Evolutionary conservation across 1,140 invertebrate species (phyloP).

Genomic region (Lanistes nyassanus): DNA sequence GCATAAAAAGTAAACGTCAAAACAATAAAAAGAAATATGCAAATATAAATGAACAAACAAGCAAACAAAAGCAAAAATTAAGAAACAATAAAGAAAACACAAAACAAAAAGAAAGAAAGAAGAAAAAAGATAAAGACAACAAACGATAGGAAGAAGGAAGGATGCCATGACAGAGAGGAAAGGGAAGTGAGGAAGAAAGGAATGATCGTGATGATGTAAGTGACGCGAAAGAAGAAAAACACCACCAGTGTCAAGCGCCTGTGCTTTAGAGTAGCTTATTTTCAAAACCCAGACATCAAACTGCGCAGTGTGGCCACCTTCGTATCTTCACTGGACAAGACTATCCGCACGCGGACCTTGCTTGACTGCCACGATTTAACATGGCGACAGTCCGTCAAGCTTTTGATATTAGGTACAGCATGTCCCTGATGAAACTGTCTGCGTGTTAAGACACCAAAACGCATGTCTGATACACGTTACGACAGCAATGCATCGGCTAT

Average conservation of each 20-base stretch:
- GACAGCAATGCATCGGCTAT: too few relatives aligned
- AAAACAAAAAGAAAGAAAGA: constrained; percentile 20
- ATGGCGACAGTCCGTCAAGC: neutral
- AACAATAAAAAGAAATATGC: too few relatives aligned
- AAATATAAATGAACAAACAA: constrained; percentile 17
- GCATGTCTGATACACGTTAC: too few relatives aligned
- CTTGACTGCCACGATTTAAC: neutral
- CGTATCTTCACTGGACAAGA: neutral
- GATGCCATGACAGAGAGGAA: constrained; percentile 4
- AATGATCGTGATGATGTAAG: too few relatives aligned
- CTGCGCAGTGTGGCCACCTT: too few relatives aligned
- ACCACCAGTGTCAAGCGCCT: too few relatives aligned
- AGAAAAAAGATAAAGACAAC: neutral
- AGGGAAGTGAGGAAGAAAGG: too few relatives aligned
- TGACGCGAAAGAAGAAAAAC: neutral
- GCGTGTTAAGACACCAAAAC: too few relatives aligned
- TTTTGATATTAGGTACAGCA: neutral
- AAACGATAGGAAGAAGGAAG: neutral
- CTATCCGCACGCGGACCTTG: neutral
- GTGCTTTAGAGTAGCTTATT: too few relatives aligned
- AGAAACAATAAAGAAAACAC: constrained; percentile 14
- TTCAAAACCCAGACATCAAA: too few relatives aligned
- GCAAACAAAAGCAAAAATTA: constrained; percentile 17
- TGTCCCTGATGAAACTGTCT: too few relatives aligned
- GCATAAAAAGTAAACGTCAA: neutral